Percentiles rank a stretch among this genome's conserved stretches.
Evolutionary conservation across 2,797 vertebrate species (phyloP).

Genomic region (Craterocephalus amniculus): DNA sequence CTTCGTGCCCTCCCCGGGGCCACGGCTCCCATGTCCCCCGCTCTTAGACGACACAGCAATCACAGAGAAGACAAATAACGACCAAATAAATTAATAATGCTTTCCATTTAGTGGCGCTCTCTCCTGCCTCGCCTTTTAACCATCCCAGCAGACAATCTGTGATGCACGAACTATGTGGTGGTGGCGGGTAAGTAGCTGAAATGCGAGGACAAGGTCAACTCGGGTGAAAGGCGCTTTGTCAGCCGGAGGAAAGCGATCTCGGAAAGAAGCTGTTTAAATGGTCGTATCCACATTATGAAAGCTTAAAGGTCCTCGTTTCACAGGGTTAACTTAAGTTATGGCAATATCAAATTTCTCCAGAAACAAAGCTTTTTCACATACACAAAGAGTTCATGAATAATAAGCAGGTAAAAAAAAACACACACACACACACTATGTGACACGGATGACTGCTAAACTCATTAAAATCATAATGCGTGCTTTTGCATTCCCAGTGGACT

Average conservation of each 20-base stretch:
- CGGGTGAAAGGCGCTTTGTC: conserved; percentile 43
- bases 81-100: conserved; percentile 57
- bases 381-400: conserved; percentile 75
- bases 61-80: conserved; percentile 56
- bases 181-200: conserved; percentile 40
- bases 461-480: conserved; percentile 74
- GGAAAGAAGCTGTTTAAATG: conserved; percentile 8
- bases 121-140: conserved; percentile 38
- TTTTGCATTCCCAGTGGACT: conserved; percentile 57
- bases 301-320: conserved; percentile 30
- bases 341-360: conserved; percentile 35
- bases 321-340: conserved; percentile 28
- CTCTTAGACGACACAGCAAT: conserved; percentile 32
- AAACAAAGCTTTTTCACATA: conserved; percentile 67
- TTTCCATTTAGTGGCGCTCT: conserved; percentile 39
- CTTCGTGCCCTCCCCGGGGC: conserved; percentile 33
- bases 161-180: conserved; percentile 58
- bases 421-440: conserved; percentile 45
- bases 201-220: conserved; percentile 56
- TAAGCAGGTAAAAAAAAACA: conserved; percentile 66
- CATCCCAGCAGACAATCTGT: conserved; percentile 58
- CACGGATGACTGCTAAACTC: conserved; percentile 75
- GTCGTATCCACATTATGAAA: neutral
- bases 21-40: conserved; percentile 15
- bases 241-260: conserved; percentile 27